Conservation (phyloP, 2,888 invertebrate genomes). For the Kryphioiulus occultus region DNA sequence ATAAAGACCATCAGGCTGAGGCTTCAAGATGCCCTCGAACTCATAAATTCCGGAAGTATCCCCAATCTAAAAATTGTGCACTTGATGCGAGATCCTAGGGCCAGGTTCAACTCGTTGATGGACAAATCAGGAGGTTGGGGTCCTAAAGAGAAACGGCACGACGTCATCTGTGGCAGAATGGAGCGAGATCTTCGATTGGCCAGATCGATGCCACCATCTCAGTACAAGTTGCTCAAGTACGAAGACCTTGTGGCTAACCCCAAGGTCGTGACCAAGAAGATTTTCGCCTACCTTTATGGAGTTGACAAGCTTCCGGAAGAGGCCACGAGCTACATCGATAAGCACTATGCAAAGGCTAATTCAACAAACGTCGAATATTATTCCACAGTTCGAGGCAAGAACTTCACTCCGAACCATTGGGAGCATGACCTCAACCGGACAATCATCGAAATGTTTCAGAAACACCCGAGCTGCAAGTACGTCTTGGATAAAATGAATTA, state of each 20-base stretch:
- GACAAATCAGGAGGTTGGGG: constrained; percentile 23
- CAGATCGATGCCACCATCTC: neutral
- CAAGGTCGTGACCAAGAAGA: neutral
- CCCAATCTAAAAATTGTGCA: constrained; percentile 48
- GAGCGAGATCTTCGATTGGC: neutral
- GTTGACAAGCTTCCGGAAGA: neutral
- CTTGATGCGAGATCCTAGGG: constrained; percentile 50
- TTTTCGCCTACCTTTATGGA: constrained; percentile 44
- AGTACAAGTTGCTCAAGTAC: constrained; percentile 37
- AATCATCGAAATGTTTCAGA: constrained; percentile 19
- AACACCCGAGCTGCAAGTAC: neutral
- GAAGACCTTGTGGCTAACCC: constrained; percentile 49
- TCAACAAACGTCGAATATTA: neutral
- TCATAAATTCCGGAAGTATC: neutral
- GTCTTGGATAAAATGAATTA: neutral
- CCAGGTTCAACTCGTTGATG: constrained; percentile 28
- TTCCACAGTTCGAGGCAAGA: constrained; percentile 22
- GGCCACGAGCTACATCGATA: neutral
- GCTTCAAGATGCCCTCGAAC: neutral
- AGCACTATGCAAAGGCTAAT: neutral
- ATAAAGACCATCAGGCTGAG: constrained; percentile 52
- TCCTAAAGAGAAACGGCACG: neutral
- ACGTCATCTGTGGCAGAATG: constrained; percentile 44
- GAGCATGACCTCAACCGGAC: constrained; percentile 24
- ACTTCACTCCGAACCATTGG: constrained; percentile 43